Base-by-base conservation (phyloP, 2,888 invertebrate genomes). In the Dendrolimus houi region DNA sequence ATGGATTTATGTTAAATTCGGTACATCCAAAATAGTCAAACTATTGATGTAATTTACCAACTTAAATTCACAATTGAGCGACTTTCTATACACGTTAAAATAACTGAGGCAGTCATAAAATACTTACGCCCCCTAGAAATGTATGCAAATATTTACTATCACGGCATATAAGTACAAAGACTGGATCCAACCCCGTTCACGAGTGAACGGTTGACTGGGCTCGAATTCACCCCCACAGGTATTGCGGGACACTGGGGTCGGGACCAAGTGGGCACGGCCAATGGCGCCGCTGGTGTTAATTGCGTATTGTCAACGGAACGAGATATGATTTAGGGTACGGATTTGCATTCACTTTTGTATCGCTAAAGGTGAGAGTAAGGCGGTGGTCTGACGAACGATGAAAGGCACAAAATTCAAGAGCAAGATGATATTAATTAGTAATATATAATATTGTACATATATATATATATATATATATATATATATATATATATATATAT, bases 71-170 rank as follows among this genome's bases (percentile, higher is more conserved):
- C 29, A 29, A 29, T 6, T 29, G 3, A 29, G 29, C 29, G 29
- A 29, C 6, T 29, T 29, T 29, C 29, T 3, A 29, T 29, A 29
- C 17, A 17, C 6, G 47, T 47, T 0, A 47, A 47, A 47, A 47
- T 6, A 10, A 12, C 47, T 47, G 47, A 47, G 9, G 47, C 12
- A 47, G 7, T 61, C 55, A 41, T 59, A 53, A 52, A 13, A 54
- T 47, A 54, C 54, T 52, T 17, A n/a, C 56, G 58, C 47, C 47
- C 47, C 47, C 47, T 74, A 76, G 83, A 85, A 86, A 86, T 85
- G 77, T 85, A 88, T 87, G 88, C 89, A 88, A 89, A 89, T 88
- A 86, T 87, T 85, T 79, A 85, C 76, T 80, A 83, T 83, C 76
- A 74, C 67, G 70, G 77, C 77, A 84, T 74, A 87, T 87, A 85